Evolutionary conservation across 1,140 invertebrate species (phyloP), one percentile per base, ranked within the genome.

Genomic region (Conopomorpha cramerella): DNA sequence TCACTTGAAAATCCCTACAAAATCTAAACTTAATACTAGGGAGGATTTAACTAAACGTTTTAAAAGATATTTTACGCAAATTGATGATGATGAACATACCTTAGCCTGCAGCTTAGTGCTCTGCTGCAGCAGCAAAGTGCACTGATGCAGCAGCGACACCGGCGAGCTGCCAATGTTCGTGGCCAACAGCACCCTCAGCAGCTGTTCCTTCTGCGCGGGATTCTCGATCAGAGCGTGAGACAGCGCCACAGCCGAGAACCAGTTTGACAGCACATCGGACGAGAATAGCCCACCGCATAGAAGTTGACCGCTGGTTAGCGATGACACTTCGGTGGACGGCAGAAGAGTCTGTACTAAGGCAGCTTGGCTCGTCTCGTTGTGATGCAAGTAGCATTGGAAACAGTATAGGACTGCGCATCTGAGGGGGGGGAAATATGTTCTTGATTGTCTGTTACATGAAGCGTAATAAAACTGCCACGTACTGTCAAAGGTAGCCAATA

Each of bases 311-410:
- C 84, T 86, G 6, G 85, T 88, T 12, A 88, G 54, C 13, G 80
- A 76, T 2, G 77, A 74, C 1, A 89, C 85, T 68, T 93, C 91
- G 3, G 87, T 81, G 27, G 86, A 83, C 0, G 96, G 95, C 11
- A 99, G 73, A 1, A 99, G 78, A 0, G 95, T 97, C 59, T 96
- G 88, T 0, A 99, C 88, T 14, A 99, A 84, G 51, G 90, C 86
- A 6, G 85, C 85, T 72, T 97, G 94, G 8, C 88, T 88, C n/a
- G 86, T 79, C 56, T 93, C 90, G 74, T 99, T 99, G 72, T 91
- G 93, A 59, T 91, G 96, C 0, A 99, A 77, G 63, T 92, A 99
- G 67, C 92, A 98, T 78, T 99, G 87, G 65, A 99, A 98, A 63
- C 95, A 98, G 65, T 99, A 99, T 0, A 99, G 83, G 7, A 98